Evolutionary conservation across 53 echinoderm and acorn worm species (phyloP).

Genomic region (Paracentrotus lividus): DNA sequence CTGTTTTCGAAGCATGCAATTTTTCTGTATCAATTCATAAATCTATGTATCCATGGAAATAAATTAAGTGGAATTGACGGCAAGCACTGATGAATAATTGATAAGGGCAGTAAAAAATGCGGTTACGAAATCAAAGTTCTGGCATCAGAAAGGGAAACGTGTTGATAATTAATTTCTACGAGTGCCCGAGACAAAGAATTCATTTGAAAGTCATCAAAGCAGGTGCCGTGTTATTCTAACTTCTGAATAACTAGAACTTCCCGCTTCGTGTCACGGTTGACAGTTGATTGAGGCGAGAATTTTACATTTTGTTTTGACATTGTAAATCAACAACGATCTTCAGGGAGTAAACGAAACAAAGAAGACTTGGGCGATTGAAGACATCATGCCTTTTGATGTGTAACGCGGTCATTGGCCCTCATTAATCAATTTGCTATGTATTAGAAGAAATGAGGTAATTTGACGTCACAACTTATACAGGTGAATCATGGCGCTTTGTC

Average conservation of each 20-base stretch:
- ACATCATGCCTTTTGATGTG: not conserved
- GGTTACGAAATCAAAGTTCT: slow-evolving; percentile 3
- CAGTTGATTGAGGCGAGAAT: not conserved
- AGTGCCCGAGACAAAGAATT: not conserved
- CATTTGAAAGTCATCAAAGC: not conserved
- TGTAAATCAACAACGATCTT: slow-evolving; percentile 1
- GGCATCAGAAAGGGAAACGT: not conserved
- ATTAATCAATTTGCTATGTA: slow-evolving; percentile 57
- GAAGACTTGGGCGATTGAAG: slow-evolving; percentile 14
- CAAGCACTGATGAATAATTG: not conserved
- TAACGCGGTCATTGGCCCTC: slow-evolving; percentile 53
- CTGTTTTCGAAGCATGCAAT: not conserved
- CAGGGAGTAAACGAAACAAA: slow-evolving; percentile 17
- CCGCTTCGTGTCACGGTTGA: slow-evolving; percentile 8
- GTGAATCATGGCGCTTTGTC: slow-evolving; percentile 62
- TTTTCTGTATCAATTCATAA: not conserved
- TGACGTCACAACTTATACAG: slow-evolving; percentile 53
- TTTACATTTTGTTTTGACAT: slow-evolving; percentile 2
- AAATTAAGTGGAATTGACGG: not conserved
- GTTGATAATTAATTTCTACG: slow-evolving; percentile 1
- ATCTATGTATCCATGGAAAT: not conserved
- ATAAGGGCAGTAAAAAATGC: slow-evolving; percentile 8
- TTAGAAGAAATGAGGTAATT: slow-evolving; percentile 62
- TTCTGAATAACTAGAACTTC: slow-evolving; percentile 14
- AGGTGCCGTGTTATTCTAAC: not conserved